These are phyloP conservation scores for Anniella stebbinsi DNA, from an alignment of 2,797 vertebrate genomes.

Conservation along the genomic window DNA sequence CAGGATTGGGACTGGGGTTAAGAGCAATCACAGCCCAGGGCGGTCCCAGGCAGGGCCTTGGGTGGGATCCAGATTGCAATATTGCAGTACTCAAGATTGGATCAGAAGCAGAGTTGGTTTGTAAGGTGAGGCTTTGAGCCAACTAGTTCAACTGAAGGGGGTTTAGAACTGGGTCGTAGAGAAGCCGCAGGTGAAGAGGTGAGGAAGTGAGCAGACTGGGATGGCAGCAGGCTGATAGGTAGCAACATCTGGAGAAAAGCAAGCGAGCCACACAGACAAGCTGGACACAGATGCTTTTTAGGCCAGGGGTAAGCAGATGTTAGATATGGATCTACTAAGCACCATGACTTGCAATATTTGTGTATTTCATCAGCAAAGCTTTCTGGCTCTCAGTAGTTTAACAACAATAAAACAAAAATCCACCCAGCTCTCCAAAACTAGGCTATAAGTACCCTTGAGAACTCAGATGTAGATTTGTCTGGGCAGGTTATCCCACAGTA, in stretches of 20 bases:
- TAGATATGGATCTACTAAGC: too few relatives aligned
- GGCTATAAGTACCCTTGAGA: not conserved
- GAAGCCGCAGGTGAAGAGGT: not conserved
- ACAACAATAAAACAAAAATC: not conserved
- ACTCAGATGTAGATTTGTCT: not conserved
- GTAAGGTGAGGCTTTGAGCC: too few relatives aligned
- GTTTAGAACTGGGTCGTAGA: not conserved
- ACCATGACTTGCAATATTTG: not conserved
- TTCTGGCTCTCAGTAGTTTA: not conserved
- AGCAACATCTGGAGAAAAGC: not conserved
- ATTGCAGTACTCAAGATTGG: too few relatives aligned
- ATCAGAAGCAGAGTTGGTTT: not conserved
- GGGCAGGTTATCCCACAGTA: too few relatives aligned
- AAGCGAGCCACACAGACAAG: not conserved
- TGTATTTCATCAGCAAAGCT: not conserved
- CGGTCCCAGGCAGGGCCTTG: not conserved
- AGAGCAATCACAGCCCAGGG: not conserved
- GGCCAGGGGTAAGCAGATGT: not conserved
- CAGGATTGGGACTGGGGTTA: not conserved
- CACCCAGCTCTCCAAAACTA: not conserved
- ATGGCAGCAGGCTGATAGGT: not conserved
- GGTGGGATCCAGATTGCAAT: too few relatives aligned
- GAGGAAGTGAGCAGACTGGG: not conserved
- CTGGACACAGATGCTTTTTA: not conserved
- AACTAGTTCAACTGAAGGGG: too few relatives aligned